Evolutionary conservation across 2,797 vertebrate species (phyloP), one percentile per base, ranked within the genome.

Genomic region (Malurus splendens): DNA sequence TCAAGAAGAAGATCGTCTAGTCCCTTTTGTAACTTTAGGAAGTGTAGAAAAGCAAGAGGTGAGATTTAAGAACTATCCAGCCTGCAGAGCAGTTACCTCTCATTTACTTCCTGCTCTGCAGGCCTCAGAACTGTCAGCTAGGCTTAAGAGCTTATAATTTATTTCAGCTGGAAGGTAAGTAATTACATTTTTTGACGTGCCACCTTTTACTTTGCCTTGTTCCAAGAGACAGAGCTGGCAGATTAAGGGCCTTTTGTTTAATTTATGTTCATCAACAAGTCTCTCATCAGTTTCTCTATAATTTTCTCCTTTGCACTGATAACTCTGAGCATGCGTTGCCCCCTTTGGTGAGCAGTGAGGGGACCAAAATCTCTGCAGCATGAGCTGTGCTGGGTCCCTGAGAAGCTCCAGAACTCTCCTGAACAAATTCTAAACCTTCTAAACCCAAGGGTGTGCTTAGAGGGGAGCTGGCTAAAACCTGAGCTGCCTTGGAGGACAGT

Each of bases 151-250:
- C 32, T 87, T 89, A 27, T 78, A 89, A 94, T 89, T 93, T 93
- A 95, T 92, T 93, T 89, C 76, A 78, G 27, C 67, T 89, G 59
- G 70, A 86, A 87, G 91, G 88, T 74, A 92, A 90, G 75, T 89
- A 91, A 86, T 89, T 86, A 33, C 64, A 70, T 83, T 92, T 89
- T 81, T 85, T 0, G 0, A 39, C 14, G 5, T 82, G 82, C 64
- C 66, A 51, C 79, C 84, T 88, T 84, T 88, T 90, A 66, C 78
- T 86, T 89, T 0, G 9, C 70, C 70, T 87, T 87, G 50, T 90
- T 91, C 56, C 39, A 33, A 66, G 62, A 70, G 71, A 47, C n/a
- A 27, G 73, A 73, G 42, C 66, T 93, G 82, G 62, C 89, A 91
- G 76, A 78, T 89, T 85, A 62, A 86, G 42, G 76, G 41, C 66